Conservation (phyloP, 2,888 invertebrate genomes). For the Lycia hirtaria region DNA sequence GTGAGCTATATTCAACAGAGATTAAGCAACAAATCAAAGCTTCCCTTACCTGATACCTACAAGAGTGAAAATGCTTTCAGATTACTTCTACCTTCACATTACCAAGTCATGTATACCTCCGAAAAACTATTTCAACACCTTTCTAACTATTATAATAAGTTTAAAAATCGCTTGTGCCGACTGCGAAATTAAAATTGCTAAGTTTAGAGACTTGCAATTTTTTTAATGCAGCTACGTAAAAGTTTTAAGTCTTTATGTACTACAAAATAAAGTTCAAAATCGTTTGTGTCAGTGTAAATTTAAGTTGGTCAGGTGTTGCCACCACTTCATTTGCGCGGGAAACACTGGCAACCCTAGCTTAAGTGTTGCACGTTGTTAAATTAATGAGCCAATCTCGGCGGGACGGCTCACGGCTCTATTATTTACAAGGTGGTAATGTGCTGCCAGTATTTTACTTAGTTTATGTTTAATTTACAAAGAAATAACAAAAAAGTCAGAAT, state of each 20-base stretch:
- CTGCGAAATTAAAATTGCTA: background rate
- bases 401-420: constrained; percentile 75
- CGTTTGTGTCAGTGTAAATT: constrained; percentile 25
- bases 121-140: background rate
- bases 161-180: constrained; percentile 10
- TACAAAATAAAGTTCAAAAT: constrained; percentile 25
- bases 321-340: constrained; percentile 80
- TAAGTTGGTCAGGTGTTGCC: constrained; percentile 61
- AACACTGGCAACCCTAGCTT: constrained; percentile 75
- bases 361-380: constrained; percentile 84
- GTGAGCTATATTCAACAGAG: constrained; percentile 58
- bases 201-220: constrained; percentile 15
- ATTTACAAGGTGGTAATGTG: constrained; percentile 83
- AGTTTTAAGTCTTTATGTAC: background rate
- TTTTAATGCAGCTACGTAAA: constrained; percentile 1
- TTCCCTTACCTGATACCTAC: constrained; percentile 60
- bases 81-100: constrained; percentile 41
- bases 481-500: too few relatives aligned
- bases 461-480: background rate
- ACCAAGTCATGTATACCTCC: constrained; percentile 30
- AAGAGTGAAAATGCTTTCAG: constrained; percentile 65
- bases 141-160: background rate
- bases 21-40: constrained; percentile 74
- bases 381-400: constrained; percentile 83
- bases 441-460: constrained; percentile 48